phyloP scores from a whole-genome alignment of 1,140 invertebrate species.

The Drosophila kepulauana region DNA sequence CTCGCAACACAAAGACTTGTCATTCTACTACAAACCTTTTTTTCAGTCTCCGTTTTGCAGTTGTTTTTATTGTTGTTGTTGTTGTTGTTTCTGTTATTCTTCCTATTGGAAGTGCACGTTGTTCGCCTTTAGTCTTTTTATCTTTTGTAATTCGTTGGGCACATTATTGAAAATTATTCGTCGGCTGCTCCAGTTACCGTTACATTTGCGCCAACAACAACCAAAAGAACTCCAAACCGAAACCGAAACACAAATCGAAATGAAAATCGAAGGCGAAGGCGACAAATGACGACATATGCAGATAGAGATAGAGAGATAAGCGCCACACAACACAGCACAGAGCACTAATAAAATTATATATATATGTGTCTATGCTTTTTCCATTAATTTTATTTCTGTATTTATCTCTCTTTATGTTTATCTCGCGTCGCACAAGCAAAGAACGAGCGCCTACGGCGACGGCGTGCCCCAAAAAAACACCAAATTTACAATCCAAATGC shows the following conservation, averaged over 20 bases:
- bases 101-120: slow-evolving; percentile 21
- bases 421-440: slow-evolving; percentile 43
- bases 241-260: slow-evolving; percentile 5
- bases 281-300: slow-evolving; percentile 63
- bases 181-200: slow-evolving; percentile 43
- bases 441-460: slow-evolving; percentile 41
- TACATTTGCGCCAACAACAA: slow-evolving; percentile 32
- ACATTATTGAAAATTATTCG: slow-evolving; percentile 31
- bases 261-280: slow-evolving; percentile 38
- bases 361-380: slow-evolving; percentile 66
- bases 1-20: slow-evolving; percentile 22
- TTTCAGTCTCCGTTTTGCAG: slow-evolving; percentile 9
- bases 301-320: slow-evolving; percentile 59
- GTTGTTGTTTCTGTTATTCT: slow-evolving; percentile 8
- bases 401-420: slow-evolving; percentile 80
- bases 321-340: slow-evolving; percentile 34
- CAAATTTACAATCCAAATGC: slow-evolving; percentile 79
- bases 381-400: slow-evolving; percentile 79
- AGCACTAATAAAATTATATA: slow-evolving; percentile 54
- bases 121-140: slow-evolving; percentile 28
- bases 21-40: slow-evolving; percentile 42
- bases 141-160: slow-evolving; percentile 16
- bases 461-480: slow-evolving; percentile 53
- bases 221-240: neutral
- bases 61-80: slow-evolving; percentile 17